Conservation (phyloP, 2,888 invertebrate species). For the Parelbella ahira region DNA sequence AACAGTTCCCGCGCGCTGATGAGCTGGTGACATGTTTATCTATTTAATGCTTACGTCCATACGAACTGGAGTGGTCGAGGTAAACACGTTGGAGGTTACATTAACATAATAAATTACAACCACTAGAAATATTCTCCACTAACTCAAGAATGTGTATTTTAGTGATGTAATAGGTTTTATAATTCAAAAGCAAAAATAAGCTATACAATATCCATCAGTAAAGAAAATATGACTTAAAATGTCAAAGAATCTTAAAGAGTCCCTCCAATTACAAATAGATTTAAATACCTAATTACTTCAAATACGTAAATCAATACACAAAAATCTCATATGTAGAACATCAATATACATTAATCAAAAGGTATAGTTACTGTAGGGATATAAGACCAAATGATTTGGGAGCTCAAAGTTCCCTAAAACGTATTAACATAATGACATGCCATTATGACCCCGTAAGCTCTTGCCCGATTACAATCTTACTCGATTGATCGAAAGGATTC, state of each 20-base stretch:
- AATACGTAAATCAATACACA: too few relatives aligned
- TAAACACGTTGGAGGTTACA: not conserved
- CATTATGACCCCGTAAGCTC: constrained; percentile 28
- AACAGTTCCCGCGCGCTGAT: too few relatives aligned
- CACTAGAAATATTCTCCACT: too few relatives aligned
- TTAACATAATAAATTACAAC: constrained; percentile 8
- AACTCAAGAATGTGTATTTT: too few relatives aligned
- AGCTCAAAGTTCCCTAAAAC: constrained; percentile 13
- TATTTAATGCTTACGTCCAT: constrained; percentile 37
- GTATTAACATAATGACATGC: constrained; percentile 19
- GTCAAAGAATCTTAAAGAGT: too few relatives aligned
- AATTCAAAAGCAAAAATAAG: too few relatives aligned
- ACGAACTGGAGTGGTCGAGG: constrained; percentile 14
- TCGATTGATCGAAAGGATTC: constrained; percentile 11
- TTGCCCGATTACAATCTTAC: constrained; percentile 15
- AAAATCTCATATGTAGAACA: too few relatives aligned
- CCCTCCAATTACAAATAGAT: too few relatives aligned
- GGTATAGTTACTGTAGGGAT: not conserved
- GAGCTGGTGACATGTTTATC: constrained; percentile 44
- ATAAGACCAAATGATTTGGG: constrained; percentile 10
- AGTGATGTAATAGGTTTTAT: too few relatives aligned
- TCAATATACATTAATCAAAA: not conserved
- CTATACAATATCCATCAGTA: too few relatives aligned
- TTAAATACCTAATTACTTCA: too few relatives aligned
- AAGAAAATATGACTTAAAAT: too few relatives aligned